These are phyloP conservation scores for Cryptoleucopteryx plumbea DNA, from an alignment of 2,113 vertebrate species.

Conservation along the genomic window DNA sequence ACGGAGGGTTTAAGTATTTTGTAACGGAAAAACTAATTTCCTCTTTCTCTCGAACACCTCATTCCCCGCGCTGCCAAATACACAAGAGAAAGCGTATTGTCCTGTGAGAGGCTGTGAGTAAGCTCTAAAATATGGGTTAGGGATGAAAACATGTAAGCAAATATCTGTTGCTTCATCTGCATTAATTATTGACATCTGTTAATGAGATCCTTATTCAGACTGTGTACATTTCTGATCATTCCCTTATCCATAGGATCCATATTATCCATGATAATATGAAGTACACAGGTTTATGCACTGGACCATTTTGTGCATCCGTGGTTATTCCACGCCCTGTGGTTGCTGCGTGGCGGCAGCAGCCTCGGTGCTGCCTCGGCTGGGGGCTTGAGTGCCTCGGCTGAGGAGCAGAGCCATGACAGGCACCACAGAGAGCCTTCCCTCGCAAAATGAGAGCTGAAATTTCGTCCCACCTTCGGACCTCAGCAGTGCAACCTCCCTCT, in stretches of 20 bases:
- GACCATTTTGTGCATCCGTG: neutral
- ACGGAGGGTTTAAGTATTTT: neutral
- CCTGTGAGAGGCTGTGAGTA: neutral
- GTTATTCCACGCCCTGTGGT: neutral
- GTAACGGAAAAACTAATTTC: neutral
- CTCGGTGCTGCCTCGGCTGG: accelerated
- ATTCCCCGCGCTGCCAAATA: neutral
- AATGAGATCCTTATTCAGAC: neutral
- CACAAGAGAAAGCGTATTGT: neutral
- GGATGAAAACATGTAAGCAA: neutral
- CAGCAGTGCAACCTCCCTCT: neutral
- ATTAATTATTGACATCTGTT: neutral
- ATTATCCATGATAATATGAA: neutral
- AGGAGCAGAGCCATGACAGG: neutral
- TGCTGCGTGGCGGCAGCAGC: neutral
- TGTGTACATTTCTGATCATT: neutral
- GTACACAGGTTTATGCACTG: accelerated
- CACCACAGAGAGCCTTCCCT: neutral
- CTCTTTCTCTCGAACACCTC: neutral
- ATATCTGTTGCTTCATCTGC: neutral
- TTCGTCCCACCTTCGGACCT: neutral
- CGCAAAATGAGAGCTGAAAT: neutral
- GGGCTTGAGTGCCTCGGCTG: neutral
- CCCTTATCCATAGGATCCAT: neutral
- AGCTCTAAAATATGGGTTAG: neutral